phyloP scores from a whole-genome alignment of 2,113 vertebrate species.

The Chitala chitala region DNA sequence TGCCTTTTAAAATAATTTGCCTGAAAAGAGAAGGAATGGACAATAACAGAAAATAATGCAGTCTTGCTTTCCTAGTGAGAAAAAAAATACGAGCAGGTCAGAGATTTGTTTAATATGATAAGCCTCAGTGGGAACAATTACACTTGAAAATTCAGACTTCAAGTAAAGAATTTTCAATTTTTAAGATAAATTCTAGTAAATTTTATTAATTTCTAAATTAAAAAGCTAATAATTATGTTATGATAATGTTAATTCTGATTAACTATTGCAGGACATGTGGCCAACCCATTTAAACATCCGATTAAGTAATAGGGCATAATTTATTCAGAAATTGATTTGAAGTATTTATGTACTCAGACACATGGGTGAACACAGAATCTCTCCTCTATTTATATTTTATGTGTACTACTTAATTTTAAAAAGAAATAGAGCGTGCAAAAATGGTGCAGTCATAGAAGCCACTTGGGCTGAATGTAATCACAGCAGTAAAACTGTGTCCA shows the following conservation, averaged over 20 bases:
- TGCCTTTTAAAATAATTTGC: too few relatives aligned
- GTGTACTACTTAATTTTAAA: constrained; percentile 60
- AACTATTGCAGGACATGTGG: not conserved
- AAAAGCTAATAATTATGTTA: not conserved
- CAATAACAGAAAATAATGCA: too few relatives aligned
- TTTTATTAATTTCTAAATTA: too few relatives aligned
- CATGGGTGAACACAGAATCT: constrained; percentile 53
- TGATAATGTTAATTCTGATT: not conserved
- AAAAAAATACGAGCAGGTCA: too few relatives aligned
- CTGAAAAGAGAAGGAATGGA: too few relatives aligned
- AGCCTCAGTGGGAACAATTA: too few relatives aligned
- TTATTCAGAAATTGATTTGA: constrained; percentile 45
- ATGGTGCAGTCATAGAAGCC: constrained; percentile 33
- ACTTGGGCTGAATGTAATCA: not conserved
- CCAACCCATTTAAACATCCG: constrained; percentile 32
- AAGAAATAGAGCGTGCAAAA: constrained; percentile 64
- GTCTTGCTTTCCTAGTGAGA: too few relatives aligned
- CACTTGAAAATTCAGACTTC: too few relatives aligned
- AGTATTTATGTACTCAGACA: constrained; percentile 52
- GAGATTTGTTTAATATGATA: too few relatives aligned
- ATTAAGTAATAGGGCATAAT: constrained; percentile 35
- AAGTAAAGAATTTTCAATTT: too few relatives aligned
- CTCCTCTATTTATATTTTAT: constrained; percentile 61
- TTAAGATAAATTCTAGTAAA: too few relatives aligned
- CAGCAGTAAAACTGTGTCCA: not conserved